phyloP scores from a whole-genome alignment of 2,888 invertebrate species.

The Hypomecis punctinalis region DNA sequence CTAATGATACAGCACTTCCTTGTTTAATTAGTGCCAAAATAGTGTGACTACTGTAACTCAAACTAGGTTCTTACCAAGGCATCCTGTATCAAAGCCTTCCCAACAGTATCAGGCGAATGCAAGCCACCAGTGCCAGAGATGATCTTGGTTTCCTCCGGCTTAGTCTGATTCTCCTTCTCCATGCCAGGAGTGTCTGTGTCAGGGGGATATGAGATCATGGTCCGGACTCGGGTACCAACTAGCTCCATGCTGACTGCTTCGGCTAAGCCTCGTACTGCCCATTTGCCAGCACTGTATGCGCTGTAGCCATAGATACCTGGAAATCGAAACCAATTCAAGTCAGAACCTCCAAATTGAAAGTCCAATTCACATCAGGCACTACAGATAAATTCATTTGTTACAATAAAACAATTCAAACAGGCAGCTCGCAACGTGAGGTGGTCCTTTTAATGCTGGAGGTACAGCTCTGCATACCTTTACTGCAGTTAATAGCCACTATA shows the following conservation, averaged over 20 bases:
- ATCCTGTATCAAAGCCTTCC: conserved; percentile 91
- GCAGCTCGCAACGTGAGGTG: too few relatives aligned
- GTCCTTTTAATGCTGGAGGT: too few relatives aligned
- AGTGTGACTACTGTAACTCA: too few relatives aligned
- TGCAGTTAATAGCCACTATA: background rate
- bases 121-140: conserved; percentile 93
- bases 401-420: too few relatives aligned
- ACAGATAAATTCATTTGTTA: too few relatives aligned
- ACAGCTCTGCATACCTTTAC: background rate
- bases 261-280: conserved; percentile 97
- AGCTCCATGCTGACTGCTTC: conserved; percentile 98
- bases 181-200: conserved; percentile 99
- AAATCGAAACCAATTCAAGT: conserved; percentile 43
- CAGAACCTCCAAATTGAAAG: too few relatives aligned
- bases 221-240: conserved; percentile 90
- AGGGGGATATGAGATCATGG: conserved; percentile 95
- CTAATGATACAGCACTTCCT: too few relatives aligned
- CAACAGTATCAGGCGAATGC: conserved; percentile 91
- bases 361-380: too few relatives aligned
- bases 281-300: conserved; percentile 97
- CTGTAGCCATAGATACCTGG: conserved; percentile 95
- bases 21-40: too few relatives aligned
- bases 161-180: conserved; percentile 92
- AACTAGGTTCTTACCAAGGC: conserved; percentile 86
- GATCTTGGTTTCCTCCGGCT: conserved; percentile 94